Base-by-base conservation (phyloP, 2,113 vertebrate species). In the Menidia beryllina region DNA sequence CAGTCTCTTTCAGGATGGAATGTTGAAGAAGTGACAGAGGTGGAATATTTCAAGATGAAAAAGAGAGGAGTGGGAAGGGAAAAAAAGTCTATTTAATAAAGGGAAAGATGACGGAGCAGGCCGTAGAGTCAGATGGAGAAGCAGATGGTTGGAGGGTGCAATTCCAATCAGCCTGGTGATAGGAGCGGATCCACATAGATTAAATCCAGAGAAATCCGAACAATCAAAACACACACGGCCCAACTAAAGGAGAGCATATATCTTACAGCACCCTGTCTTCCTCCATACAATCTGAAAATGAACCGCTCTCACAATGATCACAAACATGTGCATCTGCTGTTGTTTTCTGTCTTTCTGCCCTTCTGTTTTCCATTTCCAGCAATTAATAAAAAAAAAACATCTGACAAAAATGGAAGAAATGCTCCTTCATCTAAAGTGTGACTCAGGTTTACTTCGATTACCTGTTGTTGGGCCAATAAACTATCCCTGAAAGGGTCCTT, bases 41-140 rank as follows among this genome's bases (percentile, higher is more conserved):
- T 34, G 52, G 59, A 59, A 39, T 47, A 56, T 38, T 45, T 72
- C 34, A 38, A 38, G 38, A 43, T 26, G 38, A 45, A 13, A 47
- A 25, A 47, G 12, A 19, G 36, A 41, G 25, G 57, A 36, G 54
- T 17, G 43, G 36, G 45, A 39, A 49, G 65, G 63, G 38, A 51
- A 70, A 61, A 54, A 45, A 69, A 51, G n/a, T 15, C 49, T 14
- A 45, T 47, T 34, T 23, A 55, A 41, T 55, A 58, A 72, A 67
- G 14, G 11, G 38, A 39, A 73, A 54, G 36, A n/a, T 30, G 43
- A 36, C 53, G 49, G 47, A 67, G 70, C 69, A 67, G 77, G 69
- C 78, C 66, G 76, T 50, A 21, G 72, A 64, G 86, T 88, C 86
- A 90, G 85, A 90, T 89, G 86, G 85, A 85, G 34, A 78, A 77